These are phyloP conservation scores for Hydrotaea diabolus DNA, from an alignment of 2,888 invertebrate species.

Conservation along the genomic window DNA sequence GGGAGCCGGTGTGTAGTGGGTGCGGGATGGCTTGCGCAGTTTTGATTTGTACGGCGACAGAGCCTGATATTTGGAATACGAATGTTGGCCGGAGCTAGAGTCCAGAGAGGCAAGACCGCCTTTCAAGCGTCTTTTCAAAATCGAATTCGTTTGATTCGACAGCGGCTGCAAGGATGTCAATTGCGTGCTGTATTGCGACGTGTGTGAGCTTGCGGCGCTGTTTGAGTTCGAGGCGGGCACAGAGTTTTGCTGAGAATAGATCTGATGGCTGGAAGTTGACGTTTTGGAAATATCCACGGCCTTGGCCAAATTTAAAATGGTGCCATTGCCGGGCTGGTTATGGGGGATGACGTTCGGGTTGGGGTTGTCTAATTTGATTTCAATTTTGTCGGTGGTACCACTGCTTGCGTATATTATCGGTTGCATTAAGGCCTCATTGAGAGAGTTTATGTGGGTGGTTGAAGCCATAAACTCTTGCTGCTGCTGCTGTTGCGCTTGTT, in stretches of 20 bases:
- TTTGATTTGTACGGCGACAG: slow-evolving; percentile 79
- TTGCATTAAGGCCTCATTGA: slow-evolving; percentile 68
- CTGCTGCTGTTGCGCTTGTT: slow-evolving; percentile 40
- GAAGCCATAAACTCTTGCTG: slow-evolving; percentile 62
- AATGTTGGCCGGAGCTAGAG: slow-evolving; percentile 67
- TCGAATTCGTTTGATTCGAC: slow-evolving; percentile 79
- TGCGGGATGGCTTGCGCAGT: slow-evolving; percentile 79
- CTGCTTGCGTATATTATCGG: slow-evolving; percentile 70
- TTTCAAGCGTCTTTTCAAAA: slow-evolving; percentile 78
- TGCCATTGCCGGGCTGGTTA: slow-evolving; percentile 68
- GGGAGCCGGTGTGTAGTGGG: slow-evolving; percentile 94
- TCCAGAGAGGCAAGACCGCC: slow-evolving; percentile 72
- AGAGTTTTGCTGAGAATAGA: slow-evolving; percentile 75
- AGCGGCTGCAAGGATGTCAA: slow-evolving; percentile 74
- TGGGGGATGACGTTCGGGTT: slow-evolving; percentile 35
- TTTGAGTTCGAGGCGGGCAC: slow-evolving; percentile 53
- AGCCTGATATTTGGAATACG: slow-evolving; percentile 76
- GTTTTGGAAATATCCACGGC: slow-evolving; percentile 60
- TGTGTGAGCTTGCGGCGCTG: slow-evolving; percentile 11
- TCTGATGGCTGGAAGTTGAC: slow-evolving; percentile 81
- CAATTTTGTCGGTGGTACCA: slow-evolving; percentile 70
- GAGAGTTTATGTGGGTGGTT: slow-evolving; percentile 57
- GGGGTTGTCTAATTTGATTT: slow-evolving; percentile 68
- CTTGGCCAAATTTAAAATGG: slow-evolving; percentile 70
- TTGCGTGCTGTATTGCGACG: slow-evolving; percentile 51